Evolutionary conservation across 2,113 vertebrate genomes (phyloP).

Genomic region (Apus apus): DNA sequence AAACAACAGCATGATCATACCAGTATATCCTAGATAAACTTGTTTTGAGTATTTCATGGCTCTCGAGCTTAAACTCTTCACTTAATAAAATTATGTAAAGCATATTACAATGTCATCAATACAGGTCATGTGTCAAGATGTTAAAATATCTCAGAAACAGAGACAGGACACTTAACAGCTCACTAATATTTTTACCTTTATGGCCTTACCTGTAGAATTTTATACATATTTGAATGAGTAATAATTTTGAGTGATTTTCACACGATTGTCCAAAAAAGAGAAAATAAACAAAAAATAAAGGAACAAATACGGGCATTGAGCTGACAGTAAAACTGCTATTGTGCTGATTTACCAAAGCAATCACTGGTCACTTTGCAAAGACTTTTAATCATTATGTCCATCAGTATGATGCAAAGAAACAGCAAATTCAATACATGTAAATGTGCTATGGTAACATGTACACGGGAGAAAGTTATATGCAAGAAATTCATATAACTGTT

Average conservation of each 20-base stretch:
- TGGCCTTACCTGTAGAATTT: background rate
- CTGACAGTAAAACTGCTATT: background rate
- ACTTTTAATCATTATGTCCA: background rate
- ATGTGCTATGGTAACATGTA: background rate
- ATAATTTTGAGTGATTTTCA: background rate
- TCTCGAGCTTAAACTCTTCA: background rate
- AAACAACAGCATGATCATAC: background rate
- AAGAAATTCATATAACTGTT: background rate
- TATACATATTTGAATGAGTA: background rate
- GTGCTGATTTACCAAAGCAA: background rate
- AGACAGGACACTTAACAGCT: background rate
- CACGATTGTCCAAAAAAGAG: background rate
- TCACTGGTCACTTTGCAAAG: background rate
- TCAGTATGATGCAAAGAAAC: background rate
- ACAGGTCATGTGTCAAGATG: background rate
- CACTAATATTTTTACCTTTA: background rate
- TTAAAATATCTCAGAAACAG: background rate
- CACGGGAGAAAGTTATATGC: background rate
- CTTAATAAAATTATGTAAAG: background rate
- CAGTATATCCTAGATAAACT: background rate
- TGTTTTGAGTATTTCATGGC: background rate
- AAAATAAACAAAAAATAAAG: background rate
- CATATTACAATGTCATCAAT: background rate
- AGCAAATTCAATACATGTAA: background rate
- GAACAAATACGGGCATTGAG: rapidly evolving